Evolutionary conservation across 2,113 vertebrate genomes (phyloP), one percentile per base, ranked within the genome.

Genomic region (Antechinus stuartii): DNA sequence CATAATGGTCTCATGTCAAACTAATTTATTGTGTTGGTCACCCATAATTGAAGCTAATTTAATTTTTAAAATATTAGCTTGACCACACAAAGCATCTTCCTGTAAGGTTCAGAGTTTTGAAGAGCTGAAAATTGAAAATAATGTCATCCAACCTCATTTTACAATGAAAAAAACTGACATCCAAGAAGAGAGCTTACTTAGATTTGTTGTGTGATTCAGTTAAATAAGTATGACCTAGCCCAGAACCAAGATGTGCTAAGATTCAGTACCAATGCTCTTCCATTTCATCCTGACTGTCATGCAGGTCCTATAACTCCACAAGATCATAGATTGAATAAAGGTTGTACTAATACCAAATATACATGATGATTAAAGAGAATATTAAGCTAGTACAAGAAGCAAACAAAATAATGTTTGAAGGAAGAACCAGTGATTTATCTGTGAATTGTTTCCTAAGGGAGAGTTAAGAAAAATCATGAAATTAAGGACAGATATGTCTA

Each of bases 91-190:
- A 93, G 3, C 56, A 89, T 22, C 53, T 7, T 84, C 90, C 10
- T 8, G 46, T 46, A 91, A 50, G 35, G 54, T 76, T 57, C 23
- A 61, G 55, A 91, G 91, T 57, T 30, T 8, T 93, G 27, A 93
- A 61, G 54, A 93, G 54, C 49, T 49, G 93, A 84, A 14, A 94
- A 95, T 76, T 76, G 35, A 76, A 76, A n/a, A 76, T 76, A 76
- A 16, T 49, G 19, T 55, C 16, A 55, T 55, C 16, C 16, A 55
- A 55, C 6, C 12, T 68, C 30, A 68, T 76, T n/a, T 76, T 76
- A 76, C 35, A 76, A 76, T 19, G 35, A 76, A 76, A 35, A 76
- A 52, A 76, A n/a, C 5, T 76, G 61, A 76, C 30, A 76, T 84
- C 35, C 16, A 76, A n/a, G 61, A 30, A 76, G 5, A 76, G 35